A percentile compares a stretch with the other conserved stretches of the same genome.
phyloP scores from a whole-genome alignment of 2,113 vertebrate genomes.

The Trachemys scripta region DNA sequence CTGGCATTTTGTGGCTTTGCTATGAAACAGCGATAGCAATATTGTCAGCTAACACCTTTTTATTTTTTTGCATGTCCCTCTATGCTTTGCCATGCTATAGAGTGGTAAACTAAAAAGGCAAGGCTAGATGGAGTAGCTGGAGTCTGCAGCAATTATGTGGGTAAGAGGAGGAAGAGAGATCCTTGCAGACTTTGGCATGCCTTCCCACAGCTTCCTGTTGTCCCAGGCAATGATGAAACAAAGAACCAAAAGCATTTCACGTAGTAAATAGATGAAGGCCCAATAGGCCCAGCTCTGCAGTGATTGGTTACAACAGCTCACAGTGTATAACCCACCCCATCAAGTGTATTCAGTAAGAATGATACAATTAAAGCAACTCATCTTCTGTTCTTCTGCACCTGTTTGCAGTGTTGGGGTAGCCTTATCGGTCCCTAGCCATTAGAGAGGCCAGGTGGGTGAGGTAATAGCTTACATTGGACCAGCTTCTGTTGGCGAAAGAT shows the following conservation, averaged over 20 bases:
- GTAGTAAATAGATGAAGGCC: not conserved
- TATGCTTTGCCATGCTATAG: not conserved
- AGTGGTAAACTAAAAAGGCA: not conserved
- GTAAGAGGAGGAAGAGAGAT: conserved; percentile 28
- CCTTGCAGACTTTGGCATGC: not conserved
- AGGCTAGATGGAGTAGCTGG: not conserved
- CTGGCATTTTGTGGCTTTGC: conserved; percentile 38
- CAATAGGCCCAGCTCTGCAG: not conserved
- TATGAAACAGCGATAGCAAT: conserved; percentile 31
- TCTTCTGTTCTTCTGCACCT: not conserved
- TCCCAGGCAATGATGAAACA: not conserved
- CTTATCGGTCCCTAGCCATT: not conserved
- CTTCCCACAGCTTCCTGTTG: conserved; percentile 40
- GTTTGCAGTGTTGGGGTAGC: not conserved
- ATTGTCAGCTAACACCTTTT: not conserved
- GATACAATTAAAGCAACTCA: not conserved
- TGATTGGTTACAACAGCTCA: not conserved
- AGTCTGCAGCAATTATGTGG: conserved; percentile 32
- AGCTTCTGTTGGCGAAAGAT: not conserved
- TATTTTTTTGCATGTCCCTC: not conserved
- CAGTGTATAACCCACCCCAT: not conserved
- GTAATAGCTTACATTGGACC: not conserved
- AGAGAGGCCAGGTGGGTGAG: not conserved
- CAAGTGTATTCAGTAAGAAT: rapidly evolving
- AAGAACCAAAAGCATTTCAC: not conserved